Evolutionary conservation across 64 coral and sea anemone species (phyloP), one percentile per base, ranked within the genome.

Genomic region (Astreopora myriophthalma): DNA sequence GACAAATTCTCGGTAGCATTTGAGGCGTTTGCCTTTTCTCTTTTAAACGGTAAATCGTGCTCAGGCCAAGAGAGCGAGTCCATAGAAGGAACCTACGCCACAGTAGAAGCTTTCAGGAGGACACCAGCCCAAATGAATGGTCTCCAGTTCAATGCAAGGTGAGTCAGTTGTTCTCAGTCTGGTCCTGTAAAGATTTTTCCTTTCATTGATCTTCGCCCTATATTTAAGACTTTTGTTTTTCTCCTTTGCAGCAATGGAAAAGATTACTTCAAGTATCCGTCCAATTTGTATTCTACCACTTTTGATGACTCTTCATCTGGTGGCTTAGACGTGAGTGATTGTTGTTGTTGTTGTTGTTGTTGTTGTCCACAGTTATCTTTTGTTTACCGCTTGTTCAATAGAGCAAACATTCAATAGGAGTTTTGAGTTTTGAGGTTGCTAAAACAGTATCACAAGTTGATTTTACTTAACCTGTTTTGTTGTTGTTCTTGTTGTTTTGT

Each of bases 11-110:
- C 95, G 5, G 19, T 32, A 11, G 73, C 87, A 27, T 99, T 99
- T 35, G 91, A 91, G 40, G 93, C 84, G 58, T 99, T 95, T 94
- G 74, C 91, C 1, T 99, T 99, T 62, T 89, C 97, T 61, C 69
- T 99, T 76, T 49, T 92, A 17, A 80, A 99, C 34, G 97, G 94
- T 22, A 37, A 85, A 26, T 73, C 94, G 1, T 99, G 97, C 64
- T 63, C 94, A 40, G 84, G 77, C 7, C 36, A 73, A 13, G 44
- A 75, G 12, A 62, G 83, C 8, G 85, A 87, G 9, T 88, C 87
- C 36, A 20, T 93, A 8, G 73, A 58, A 5, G 97, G 97, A 30
- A 95, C 87, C 74, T 83, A 87, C 32, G 97, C 97, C 0, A 44
- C 42, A 23, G 90, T 92, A 26, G 86, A 95, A 81, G 93, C 67